Evolutionary conservation across 2,797 vertebrate genomes (phyloP), one percentile per base, ranked within the genome.

Genomic region (Sebastes iracundus): DNA sequence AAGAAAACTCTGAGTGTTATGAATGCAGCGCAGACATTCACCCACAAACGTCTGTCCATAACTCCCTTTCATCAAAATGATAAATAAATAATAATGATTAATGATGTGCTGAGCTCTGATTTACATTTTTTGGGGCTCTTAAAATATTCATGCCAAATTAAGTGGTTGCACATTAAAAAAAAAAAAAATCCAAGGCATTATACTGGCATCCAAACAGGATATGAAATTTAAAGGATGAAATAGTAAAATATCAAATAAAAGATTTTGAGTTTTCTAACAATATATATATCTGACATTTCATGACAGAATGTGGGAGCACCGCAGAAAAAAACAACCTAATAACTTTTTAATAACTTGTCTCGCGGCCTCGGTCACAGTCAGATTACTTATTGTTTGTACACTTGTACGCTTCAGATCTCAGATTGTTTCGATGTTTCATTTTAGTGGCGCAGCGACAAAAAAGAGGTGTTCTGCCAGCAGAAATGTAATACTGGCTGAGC

Each of bases 101-200:
- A 53, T 53, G 52, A 53, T 66, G 46, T 59, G 58, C 4, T 30
- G 33, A 72, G 58, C 49, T 80, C 38, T 72, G 67, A 79, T 81
- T 87, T 70, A 30, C 59, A 85, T 77, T 84, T 88, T 88, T 14
- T 77, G 23, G 32, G 18, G 23, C 3, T 81, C 20, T 73, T 87
- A 25, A 87, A 87, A 87, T 81, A 92, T 89, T 87, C 32, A 88
- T 77, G 23, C 46, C 5, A 78, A 71, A 84, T 23, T 67, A 59
- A 81, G 28, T 81, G 28, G 58, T 61, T 82, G 25, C 46, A 52
- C n/a, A 7, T 75, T 10, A 16, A n/a, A 64, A 59, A 70, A 72
- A 68, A 52, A 66, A 38, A 56, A 1, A 86, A 72, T 42, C 25
- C 1, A 64, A 49, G 8, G 6, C 27, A 60, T 18, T 75, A 32